Percentiles rank a stretch among this genome's conserved stretches.
phyloP scores from a whole-genome alignment of 1,140 invertebrate species.

The Hypsibius dujardini region DNA sequence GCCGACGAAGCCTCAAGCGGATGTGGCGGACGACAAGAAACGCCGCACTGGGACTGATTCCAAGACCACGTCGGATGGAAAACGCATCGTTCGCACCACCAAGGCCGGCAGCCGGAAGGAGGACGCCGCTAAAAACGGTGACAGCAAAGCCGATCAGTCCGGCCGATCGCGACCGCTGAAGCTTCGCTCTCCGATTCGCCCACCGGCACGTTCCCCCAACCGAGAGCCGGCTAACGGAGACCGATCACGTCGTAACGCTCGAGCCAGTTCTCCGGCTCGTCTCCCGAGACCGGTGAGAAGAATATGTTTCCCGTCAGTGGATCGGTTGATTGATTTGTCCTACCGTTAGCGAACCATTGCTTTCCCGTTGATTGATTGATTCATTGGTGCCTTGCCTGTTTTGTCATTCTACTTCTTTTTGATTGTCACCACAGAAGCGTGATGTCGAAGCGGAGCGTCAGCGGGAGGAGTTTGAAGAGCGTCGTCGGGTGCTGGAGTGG shows the following conservation, averaged over 20 bases:
- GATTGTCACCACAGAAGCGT: too few species aligned
- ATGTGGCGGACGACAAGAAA: background rate
- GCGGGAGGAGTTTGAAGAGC: background rate
- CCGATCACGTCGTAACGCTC: background rate
- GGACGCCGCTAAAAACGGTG: background rate
- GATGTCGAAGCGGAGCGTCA: background rate
- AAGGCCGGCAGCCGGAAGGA: background rate
- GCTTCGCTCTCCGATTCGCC: background rate
- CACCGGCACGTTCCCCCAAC: background rate
- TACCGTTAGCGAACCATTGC: too few species aligned
- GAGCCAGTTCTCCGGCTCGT: background rate
- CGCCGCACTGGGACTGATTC: background rate
- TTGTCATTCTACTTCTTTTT: too few species aligned
- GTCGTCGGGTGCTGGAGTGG: constrained; percentile 12
- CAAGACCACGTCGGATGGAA: background rate
- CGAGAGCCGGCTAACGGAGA: background rate
- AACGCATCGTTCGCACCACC: background rate
- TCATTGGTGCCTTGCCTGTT: too few species aligned
- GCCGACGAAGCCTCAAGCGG: background rate
- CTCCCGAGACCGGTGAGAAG: background rate
- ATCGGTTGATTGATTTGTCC: background rate
- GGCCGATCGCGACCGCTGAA: background rate
- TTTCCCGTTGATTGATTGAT: too few species aligned
- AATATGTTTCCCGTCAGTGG: background rate
- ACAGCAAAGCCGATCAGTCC: background rate